Conservation (phyloP, 2,797 vertebrate genomes). For the Mormyrops attenuatus region DNA sequence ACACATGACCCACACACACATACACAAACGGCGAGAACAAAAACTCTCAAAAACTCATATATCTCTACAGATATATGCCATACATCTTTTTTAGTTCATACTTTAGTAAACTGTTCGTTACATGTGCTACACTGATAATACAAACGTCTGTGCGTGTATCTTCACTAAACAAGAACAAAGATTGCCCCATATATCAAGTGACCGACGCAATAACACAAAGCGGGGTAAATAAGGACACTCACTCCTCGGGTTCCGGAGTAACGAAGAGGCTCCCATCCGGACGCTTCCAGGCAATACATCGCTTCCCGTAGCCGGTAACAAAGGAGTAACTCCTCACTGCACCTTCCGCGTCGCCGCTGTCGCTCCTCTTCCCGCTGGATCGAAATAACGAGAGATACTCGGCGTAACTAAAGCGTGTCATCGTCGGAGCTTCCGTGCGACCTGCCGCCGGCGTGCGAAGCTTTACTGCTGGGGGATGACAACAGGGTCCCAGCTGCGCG, state of each 20-base stretch:
- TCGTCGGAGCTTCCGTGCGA: conserved; percentile 37
- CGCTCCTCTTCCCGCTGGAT: conserved; percentile 53
- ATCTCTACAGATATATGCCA: background rate
- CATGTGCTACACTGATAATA: background rate
- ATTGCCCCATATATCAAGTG: background rate
- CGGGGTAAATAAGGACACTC: conserved; percentile 52
- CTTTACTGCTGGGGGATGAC: conserved; percentile 51
- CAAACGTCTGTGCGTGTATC: background rate
- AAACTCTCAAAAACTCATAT: background rate
- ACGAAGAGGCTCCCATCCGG: conserved; percentile 50
- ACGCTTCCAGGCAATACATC: conserved; percentile 54
- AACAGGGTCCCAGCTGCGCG: conserved; percentile 77
- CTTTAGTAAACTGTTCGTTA: background rate
- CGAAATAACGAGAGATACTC: conserved; percentile 89
- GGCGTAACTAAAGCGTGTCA: conserved; percentile 87
- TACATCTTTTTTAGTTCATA: background rate
- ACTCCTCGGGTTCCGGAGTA: conserved; percentile 49
- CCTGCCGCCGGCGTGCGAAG: conserved; percentile 21
- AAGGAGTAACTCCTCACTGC: conserved; percentile 28
- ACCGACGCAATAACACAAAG: background rate
- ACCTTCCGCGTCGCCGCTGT: conserved; percentile 23
- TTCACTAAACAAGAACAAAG: background rate
- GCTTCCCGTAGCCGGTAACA: conserved; percentile 37
- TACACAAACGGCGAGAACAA: background rate
- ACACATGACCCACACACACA: background rate